Base-by-base conservation (phyloP, 1,140 invertebrate species). In the Polypedilum pembai region DNA sequence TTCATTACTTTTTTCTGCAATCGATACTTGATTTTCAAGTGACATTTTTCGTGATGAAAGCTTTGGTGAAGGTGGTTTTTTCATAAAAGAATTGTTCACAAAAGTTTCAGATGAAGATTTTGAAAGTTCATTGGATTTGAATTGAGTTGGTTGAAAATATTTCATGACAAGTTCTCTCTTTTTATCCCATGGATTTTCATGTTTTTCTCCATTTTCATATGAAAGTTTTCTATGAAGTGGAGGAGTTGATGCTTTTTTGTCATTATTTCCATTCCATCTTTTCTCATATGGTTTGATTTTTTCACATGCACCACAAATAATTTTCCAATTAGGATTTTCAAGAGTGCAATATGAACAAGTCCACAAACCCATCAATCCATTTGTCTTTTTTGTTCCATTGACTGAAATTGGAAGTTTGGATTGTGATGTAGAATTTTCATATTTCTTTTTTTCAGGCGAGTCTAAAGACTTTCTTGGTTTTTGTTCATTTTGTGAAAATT, bases 281-380 rank as follows among this genome's bases (percentile, higher is more conserved):
- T 74, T 74, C 15, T 75, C 69, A 73, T 80, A 82, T 10, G 80
- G 80, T 78, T 83, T 79, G 73, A 80, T 79, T 73, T 81, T 80
- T 24, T 83, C 83, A 76, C 86, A 87, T 7, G 84, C 85, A 74
- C 85, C 84, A 77, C 86, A 87, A 24, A 85, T 84, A 20, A 86
- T 81, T 75, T 84, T 83, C 86, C 86, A 87, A 73, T 83, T 80
- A 5, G 83, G 82, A 77, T 87, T 87, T 77, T 85, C 83, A 21
- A 86, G 75, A 12, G 85, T 85, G 76, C 86, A 87, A 74, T 84
- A 81, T 5, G 84, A 80, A 78, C 86, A 87, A 7, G 80, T 78
- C 86, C 86, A 87, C 41, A 80, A 73, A 73, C 65, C 65, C 66
- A 75, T 73, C 15, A 40, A 33, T 21, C 33, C 66, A 75, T 73